A percentile compares a stretch with the other conserved stretches of the same genome.
phyloP scores from a whole-genome alignment of 2,113 vertebrate species.

The Cricetomys ansorgei region DNA sequence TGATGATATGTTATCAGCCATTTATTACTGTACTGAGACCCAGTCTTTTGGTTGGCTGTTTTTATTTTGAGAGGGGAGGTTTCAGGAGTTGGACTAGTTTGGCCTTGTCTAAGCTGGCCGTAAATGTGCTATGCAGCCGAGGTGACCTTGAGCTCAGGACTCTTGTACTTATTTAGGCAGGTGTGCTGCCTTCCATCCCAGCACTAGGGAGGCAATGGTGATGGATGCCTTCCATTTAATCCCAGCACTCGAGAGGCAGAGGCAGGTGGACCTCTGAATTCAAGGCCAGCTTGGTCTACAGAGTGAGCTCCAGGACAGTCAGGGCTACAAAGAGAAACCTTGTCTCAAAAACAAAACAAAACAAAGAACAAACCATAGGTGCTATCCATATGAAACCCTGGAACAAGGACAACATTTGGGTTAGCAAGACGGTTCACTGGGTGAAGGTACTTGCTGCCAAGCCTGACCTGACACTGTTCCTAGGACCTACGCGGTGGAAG shows the following conservation, averaged over 20 bases:
- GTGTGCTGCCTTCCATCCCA: too few species aligned
- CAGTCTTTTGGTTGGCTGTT: background rate
- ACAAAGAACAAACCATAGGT: background rate
- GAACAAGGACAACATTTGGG: background rate
- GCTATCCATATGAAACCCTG: background rate
- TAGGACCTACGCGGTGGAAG: too few species aligned
- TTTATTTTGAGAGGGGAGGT: background rate
- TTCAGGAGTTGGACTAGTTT: background rate
- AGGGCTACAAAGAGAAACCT: background rate
- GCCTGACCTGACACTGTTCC: too few species aligned
- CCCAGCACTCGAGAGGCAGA: too few species aligned
- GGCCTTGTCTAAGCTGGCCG: background rate
- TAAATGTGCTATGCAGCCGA: background rate
- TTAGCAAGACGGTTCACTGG: background rate
- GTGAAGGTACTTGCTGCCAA: background rate
- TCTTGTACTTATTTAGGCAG: background rate
- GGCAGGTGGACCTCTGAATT: background rate
- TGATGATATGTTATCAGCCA: conserved; percentile 40
- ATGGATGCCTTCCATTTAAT: background rate
- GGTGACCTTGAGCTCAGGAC: background rate
- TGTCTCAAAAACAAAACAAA: background rate
- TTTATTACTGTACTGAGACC: background rate
- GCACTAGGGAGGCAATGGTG: background rate
- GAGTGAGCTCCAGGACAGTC: too few species aligned
- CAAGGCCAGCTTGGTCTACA: background rate